Conservation (phyloP, 2,797 vertebrate genomes). For the Anguilla marmorata region DNA sequence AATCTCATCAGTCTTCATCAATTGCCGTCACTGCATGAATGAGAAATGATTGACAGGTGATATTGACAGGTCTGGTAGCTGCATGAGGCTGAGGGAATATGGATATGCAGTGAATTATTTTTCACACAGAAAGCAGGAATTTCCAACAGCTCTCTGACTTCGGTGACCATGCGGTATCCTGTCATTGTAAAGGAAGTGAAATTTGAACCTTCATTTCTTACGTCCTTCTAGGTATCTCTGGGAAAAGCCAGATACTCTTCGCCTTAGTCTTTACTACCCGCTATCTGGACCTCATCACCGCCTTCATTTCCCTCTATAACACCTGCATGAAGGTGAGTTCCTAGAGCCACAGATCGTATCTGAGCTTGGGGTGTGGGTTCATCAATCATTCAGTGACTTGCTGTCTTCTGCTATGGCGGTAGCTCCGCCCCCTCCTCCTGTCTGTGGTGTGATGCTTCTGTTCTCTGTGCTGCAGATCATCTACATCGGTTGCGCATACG, state of each 20-base stretch:
- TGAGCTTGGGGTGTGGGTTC: neutral
- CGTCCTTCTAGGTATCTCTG: constrained; percentile 86
- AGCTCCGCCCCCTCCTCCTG: neutral
- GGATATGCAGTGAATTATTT: neutral
- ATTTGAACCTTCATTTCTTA: neutral
- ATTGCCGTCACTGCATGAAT: neutral
- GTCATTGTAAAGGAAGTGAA: neutral
- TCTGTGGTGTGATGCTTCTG: neutral
- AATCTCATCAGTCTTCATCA: neutral
- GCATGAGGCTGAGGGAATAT: neutral
- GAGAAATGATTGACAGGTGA: neutral
- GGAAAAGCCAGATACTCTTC: constrained; percentile 98
- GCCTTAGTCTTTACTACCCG: constrained; percentile 95
- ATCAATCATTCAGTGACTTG: neutral
- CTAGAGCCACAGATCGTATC: neutral
- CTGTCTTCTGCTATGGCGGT: neutral
- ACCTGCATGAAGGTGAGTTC: constrained; percentile 91
- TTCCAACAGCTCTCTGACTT: neutral
- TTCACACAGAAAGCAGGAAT: neutral
- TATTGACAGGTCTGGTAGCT: neutral
- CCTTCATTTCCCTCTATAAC: constrained; percentile 98
- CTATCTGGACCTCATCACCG: constrained; percentile 95
- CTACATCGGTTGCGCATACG: constrained; percentile 90
- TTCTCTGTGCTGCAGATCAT: constrained; percentile 75
- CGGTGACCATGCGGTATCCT: neutral